These are phyloP conservation scores for Vidua macroura DNA, from an alignment of 2,113 vertebrate genomes.

Conservation along the genomic window DNA sequence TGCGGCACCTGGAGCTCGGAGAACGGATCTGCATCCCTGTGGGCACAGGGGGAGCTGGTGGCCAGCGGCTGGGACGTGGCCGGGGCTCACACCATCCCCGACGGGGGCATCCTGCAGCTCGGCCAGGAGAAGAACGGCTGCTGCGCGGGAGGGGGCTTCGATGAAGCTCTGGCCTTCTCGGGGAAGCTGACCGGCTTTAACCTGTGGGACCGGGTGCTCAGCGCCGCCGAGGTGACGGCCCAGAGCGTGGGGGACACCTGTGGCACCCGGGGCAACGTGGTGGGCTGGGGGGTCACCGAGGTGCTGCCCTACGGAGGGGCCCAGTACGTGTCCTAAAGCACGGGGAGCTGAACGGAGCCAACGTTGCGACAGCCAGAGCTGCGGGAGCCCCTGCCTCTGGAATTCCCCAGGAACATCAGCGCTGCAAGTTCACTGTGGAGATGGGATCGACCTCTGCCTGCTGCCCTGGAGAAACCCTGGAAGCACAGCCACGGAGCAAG, in stretches of 20 bases:
- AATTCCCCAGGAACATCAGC: neutral
- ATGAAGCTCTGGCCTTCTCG: slow-evolving; percentile 82
- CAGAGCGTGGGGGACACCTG: slow-evolving; percentile 70
- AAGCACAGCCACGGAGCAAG: neutral
- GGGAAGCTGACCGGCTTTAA: slow-evolving; percentile 94
- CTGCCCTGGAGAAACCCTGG: slow-evolving; percentile 38
- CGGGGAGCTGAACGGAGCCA: neutral
- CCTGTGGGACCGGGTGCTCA: slow-evolving; percentile 87
- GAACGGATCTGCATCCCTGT: slow-evolving; percentile 77
- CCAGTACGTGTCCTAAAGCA: slow-evolving; percentile 81
- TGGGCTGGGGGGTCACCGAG: slow-evolving; percentile 93
- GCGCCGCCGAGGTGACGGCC: slow-evolving; percentile 72
- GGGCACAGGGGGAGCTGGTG: slow-evolving; percentile 76
- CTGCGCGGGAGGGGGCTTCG: slow-evolving; percentile 79
- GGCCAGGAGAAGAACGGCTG: slow-evolving; percentile 90
- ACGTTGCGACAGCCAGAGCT: neutral
- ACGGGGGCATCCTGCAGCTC: slow-evolving; percentile 84
- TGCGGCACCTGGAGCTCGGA: slow-evolving; percentile 86
- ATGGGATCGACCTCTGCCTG: neutral
- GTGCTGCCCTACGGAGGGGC: slow-evolving; percentile 86
- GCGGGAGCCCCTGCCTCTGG: neutral
- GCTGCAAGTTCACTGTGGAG: neutral
- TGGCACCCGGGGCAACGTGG: slow-evolving; percentile 79
- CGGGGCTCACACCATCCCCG: slow-evolving; percentile 72
- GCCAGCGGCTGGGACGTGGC: slow-evolving; percentile 68